phyloP scores from a whole-genome alignment of 1,140 invertebrate species.

The Sweltsa coloradensis region DNA sequence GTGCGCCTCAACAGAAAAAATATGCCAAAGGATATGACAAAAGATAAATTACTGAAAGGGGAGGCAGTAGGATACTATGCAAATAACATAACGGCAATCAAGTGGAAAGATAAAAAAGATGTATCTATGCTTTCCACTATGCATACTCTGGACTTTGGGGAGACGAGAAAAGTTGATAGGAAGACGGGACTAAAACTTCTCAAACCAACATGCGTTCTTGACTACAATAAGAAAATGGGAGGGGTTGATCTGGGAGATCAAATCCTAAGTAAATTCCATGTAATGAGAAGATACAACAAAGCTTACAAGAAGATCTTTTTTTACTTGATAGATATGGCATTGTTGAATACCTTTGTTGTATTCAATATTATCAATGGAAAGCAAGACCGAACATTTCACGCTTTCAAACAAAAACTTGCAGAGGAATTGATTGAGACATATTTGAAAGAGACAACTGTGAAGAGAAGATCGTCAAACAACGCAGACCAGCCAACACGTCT shows the following conservation, averaged over 20 bases:
- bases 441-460: slow-evolving; percentile 12
- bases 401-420: slow-evolving; percentile 9
- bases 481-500: slow-evolving; percentile 10
- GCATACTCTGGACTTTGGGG: neutral
- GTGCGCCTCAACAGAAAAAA: slow-evolving; percentile 16
- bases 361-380: slow-evolving; percentile 8
- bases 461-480: slow-evolving; percentile 9
- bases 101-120: slow-evolving; percentile 15
- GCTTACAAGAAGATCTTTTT: slow-evolving; percentile 16
- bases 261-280: slow-evolving; percentile 16
- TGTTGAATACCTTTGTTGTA: slow-evolving; percentile 14
- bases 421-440: slow-evolving; percentile 9
- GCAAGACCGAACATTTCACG: slow-evolving; percentile 14
- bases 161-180: neutral
- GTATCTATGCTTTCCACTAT: slow-evolving; percentile 1
- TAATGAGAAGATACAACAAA: slow-evolving; percentile 13
- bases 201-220: slow-evolving; percentile 15
- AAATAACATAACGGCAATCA: slow-evolving; percentile 14
- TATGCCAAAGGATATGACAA: slow-evolving; percentile 16
- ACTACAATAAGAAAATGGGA: slow-evolving; percentile 17
- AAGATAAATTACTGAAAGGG: slow-evolving; percentile 15
- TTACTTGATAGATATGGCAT: slow-evolving; percentile 14
- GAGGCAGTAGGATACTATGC: slow-evolving; percentile 12
- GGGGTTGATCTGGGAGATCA: slow-evolving; percentile 15
- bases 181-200: slow-evolving; percentile 10